Evolutionary conservation across 2,113 vertebrate species (phyloP), one percentile per base, ranked within the genome.

Genomic region (Rafetus swinhoei): DNA sequence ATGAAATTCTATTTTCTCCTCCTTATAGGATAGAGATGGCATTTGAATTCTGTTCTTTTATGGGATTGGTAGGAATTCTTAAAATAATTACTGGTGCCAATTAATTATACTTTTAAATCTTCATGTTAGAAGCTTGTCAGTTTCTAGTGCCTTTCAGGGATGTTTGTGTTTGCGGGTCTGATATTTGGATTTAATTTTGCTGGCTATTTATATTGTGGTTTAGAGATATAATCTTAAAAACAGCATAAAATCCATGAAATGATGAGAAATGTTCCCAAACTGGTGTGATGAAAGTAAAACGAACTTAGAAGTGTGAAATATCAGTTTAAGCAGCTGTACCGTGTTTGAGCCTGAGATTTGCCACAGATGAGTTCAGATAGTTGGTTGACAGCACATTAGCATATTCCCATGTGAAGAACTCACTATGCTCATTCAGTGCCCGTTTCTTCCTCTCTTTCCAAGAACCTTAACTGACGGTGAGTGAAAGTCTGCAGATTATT

Each of bases 351-450:
- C 29, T 69, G 62, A 16, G 32, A 32, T 69, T n/a, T 69, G n/a
- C 16, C 9, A n/a, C 32, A 72, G n/a, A 21, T 72, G n/a, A 72
- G 19, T 35, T 32, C 65, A 35, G 65, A 35, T 18, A 18, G 7
- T 69, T 14, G 32, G 7, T 69, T 69, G 29, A 5, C 32, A n/a
- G 8, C n/a, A 72, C 65, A 35, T 14, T 69, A 69, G 32, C 16
- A 69, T 88, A 84, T 45, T 53, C 53, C 18, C 9, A n/a, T 87
- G 90, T 87, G 53, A 93, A 86, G 7, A 86, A 16, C 79, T 45
- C 57, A 3, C 3, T 0, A 4, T 32, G 32, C 9, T 77, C 84
- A 4, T n/a, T 39, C 50, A 9, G 12, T 80, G 14, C 65, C 65
- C 7, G 35, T 1, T 69, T 14, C 15, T 74, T 82, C n/a, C 80